Conservation (phyloP, 2,888 invertebrate genomes). For the Pardosa pseudoannulata region DNA sequence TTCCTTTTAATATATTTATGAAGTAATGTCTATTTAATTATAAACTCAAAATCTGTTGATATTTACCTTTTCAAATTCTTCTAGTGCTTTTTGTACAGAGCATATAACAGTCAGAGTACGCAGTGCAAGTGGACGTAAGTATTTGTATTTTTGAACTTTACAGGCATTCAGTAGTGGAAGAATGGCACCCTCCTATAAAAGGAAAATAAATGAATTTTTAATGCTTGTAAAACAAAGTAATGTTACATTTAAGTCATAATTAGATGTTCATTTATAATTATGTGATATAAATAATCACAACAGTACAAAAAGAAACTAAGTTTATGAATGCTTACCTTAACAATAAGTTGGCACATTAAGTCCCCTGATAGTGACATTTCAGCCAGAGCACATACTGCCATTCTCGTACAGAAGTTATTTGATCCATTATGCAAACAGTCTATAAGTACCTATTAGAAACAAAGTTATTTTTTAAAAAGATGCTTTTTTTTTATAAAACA, state of each 20-base stretch:
- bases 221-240: not conserved
- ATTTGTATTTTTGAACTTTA: constrained; percentile 47
- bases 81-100: constrained; percentile 32
- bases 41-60: too few species aligned
- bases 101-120: constrained; percentile 59
- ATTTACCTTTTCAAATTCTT: constrained; percentile 62
- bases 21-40: too few species aligned
- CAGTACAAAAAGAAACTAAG: too few species aligned
- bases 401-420: constrained; percentile 41
- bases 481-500: too few species aligned
- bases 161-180: constrained; percentile 46
- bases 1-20: too few species aligned
- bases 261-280: too few species aligned
- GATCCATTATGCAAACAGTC: constrained; percentile 44
- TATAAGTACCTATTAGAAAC: constrained; percentile 32
- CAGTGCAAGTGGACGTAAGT: constrained; percentile 57
- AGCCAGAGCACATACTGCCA: constrained; percentile 65
- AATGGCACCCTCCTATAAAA: constrained; percentile 56
- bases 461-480: too few species aligned
- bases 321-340: constrained; percentile 46
- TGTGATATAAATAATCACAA: too few species aligned
- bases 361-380: constrained; percentile 65
- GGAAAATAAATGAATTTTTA: constrained; percentile 1
- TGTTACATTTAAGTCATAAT: not conserved
- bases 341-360: constrained; percentile 60